Conservation (phyloP, 2,113 vertebrate species). For the Ciconia boyciana region DNA sequence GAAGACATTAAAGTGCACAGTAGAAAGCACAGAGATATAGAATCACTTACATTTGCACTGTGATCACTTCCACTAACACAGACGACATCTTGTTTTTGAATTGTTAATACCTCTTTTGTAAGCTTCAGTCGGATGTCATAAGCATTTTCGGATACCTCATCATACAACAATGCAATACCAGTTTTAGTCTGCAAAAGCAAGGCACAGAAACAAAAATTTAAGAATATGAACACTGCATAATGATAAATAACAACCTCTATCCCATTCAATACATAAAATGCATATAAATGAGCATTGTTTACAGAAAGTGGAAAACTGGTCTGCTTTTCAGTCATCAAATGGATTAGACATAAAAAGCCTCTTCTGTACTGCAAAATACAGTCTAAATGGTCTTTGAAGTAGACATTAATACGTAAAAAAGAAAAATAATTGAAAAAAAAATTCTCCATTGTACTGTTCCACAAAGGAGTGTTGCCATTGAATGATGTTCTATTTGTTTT, state of each 20-base stretch:
- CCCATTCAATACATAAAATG: not conserved
- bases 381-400: not conserved
- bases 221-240: not conserved
- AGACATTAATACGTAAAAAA: not conserved
- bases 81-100: constrained; percentile 93
- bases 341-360: not conserved
- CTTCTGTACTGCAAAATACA: not conserved
- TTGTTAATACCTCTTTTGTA: constrained; percentile 84
- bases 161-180: constrained; percentile 84
- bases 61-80: constrained; percentile 79
- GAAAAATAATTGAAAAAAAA: not conserved
- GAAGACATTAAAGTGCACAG: not conserved
- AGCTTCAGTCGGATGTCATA: constrained; percentile 89
- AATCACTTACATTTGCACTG: constrained; percentile 89
- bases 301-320: not conserved
- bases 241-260: not conserved
- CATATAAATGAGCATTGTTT: not conserved
- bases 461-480: not conserved
- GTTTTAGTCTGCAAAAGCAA: constrained; percentile 84
- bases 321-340: not conserved
- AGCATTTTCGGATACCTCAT: constrained; percentile 82
- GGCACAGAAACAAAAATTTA: not conserved
- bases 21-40: constrained; percentile 15
- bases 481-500: not conserved
- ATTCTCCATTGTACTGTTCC: not conserved